Base-by-base conservation (phyloP, 2,888 invertebrate species). In the Cheiracanthium punctorium region DNA sequence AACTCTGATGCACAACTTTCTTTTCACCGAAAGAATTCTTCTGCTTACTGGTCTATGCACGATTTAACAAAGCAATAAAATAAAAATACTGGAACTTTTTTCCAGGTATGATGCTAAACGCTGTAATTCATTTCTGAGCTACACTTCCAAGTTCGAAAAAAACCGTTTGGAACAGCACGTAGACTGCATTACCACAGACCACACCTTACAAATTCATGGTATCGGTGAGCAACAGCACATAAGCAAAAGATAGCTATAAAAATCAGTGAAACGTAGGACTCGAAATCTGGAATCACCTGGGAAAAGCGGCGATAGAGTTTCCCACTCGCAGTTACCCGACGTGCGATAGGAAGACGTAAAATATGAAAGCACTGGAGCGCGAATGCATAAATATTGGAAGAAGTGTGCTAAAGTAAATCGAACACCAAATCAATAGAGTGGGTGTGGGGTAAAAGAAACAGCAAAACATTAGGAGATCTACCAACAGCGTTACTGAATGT, bases 291-390 rank as follows among this genome's bases (percentile, higher is more conserved):
- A 58, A 12, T 58, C 58, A 58, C 24, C 20, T 24, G 24, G 58
- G 58, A 24, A 58, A 58, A 58, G 24, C 20, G 12, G 1, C 8
- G 20, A 24, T 58, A 58, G n/a, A 58, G n/a, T 58, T 58, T 58
- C 58, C 24, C 58, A 58, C 58, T 58, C 58, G 24, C 8, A 58
- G 20, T 24, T 58, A 5, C 58, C 1, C 58, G 24, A 58, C 24
- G 4, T 58, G 58, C 24, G 58, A 58, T 58, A 58, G 24, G 58
- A 58, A 58, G 58, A 24, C 24, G 58, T 58, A 58, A 58, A 58
- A 58, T 58, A 58, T 58, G 58, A 58, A 58, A 5, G 58, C 58
- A 58, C 12, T 24, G 20, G 24, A 58, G 58, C 58, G 24, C 4
- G 58, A 58, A 24, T 24, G 58, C 24, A 24, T 58, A 24, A 58